Base-by-base conservation (phyloP, 2,888 invertebrate species). In the Drosophila helvetica region DNA sequence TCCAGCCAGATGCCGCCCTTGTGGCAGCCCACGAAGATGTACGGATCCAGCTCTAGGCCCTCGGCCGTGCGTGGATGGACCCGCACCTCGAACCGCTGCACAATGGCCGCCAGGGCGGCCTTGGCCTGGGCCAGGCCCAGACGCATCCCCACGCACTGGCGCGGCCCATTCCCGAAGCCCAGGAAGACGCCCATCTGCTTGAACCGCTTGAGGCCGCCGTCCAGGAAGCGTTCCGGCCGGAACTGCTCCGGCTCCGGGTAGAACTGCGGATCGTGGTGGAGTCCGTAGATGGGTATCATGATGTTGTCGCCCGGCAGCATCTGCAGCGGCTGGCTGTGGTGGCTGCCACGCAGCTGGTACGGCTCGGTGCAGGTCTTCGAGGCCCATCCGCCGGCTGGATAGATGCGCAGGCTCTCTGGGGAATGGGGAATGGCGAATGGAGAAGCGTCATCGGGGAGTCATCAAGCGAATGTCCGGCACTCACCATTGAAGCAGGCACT, bases 111-210 rank as follows among this genome's bases (percentile, higher is more conserved):
- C 52, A 91, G 65, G 0, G 90, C 90, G 5, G 90, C 81, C 65
- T 91, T 91, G n/a, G 85, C 74, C 54, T 90, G 88, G 1, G 80
- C 75, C 53, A 90, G 62, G 1, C 89, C 91, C 73, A 91, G 81
- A 1, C 84, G 88, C 67, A 90, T 90, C 10, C 90, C 92, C 54
- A 92, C 86, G 65, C 92, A 92, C 19, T 86, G 89, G 15, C 92
- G 80, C 1, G 92, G 92, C 3, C 92, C 92, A 76, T 92, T 90
- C n/a, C 92, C 91, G 54, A 92, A 92, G 43, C 90, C 90, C 15
- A 90, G 67, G 65, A 90, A 92, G 1, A 86, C 86, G 51, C 92
- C 92, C 78, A 88, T 71, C 54, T 91, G 89, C n/a, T 85, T 85
- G 61, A 79, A 89, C 2, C 79, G 76, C 67, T 90, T 91, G 0